phyloP scores from a whole-genome alignment of 1,140 invertebrate genomes.

The Ectropis grisescens region DNA sequence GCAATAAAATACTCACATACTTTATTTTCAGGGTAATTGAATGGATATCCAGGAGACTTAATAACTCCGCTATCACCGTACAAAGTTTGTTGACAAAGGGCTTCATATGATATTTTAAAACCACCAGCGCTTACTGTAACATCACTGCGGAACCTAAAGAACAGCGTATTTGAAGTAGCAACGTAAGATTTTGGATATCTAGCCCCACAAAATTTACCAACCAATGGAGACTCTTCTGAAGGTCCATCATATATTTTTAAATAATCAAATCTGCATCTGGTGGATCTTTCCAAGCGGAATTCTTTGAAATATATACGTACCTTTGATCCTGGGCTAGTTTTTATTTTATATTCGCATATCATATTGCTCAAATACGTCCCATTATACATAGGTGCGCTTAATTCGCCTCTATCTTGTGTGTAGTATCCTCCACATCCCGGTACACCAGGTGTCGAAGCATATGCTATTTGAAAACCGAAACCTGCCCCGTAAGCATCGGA shows the following conservation, averaged over 20 bases:
- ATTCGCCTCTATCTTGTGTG: constrained; percentile 74
- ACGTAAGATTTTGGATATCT: constrained; percentile 66
- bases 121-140: constrained; percentile 63
- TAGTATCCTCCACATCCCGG: constrained; percentile 88
- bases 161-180: constrained; percentile 75
- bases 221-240: constrained; percentile 70
- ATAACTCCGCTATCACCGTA: constrained; percentile 73
- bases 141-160: constrained; percentile 78
- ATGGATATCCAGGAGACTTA: constrained; percentile 84
- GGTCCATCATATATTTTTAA: constrained; percentile 81
- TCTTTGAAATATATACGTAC: constrained; percentile 76
- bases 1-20: constrained; percentile 84
- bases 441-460: constrained; percentile 75
- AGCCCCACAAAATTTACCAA: constrained; percentile 78
- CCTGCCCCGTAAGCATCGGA: constrained; percentile 78
- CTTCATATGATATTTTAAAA: constrained; percentile 72
- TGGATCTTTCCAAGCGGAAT: constrained; percentile 75
- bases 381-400: constrained; percentile 76
- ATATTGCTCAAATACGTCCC: constrained; percentile 73
- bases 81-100: constrained; percentile 78
- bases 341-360: constrained; percentile 85
- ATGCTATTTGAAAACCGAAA: constrained; percentile 85
- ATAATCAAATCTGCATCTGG: constrained; percentile 76
- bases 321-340: constrained; percentile 71
- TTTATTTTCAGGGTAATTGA: constrained; percentile 75